Conservation (phyloP, 2,797 vertebrate genomes). For the Sciurus carolinensis region DNA sequence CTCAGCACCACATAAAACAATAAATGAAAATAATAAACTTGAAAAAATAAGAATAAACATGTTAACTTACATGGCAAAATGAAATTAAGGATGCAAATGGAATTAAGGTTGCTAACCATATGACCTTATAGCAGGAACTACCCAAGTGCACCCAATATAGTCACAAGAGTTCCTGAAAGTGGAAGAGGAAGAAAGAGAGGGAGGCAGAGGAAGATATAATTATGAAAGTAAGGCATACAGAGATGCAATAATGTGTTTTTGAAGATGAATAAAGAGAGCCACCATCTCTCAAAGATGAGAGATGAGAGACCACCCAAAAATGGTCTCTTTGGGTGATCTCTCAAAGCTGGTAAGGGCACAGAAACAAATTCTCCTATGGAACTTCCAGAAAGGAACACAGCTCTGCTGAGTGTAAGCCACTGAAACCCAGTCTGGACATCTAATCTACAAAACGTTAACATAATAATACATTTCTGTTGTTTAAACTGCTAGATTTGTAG, state of each 20-base stretch:
- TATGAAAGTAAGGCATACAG: not conserved
- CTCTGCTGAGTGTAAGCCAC: not conserved
- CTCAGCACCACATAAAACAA: too few species aligned
- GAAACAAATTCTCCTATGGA: not conserved
- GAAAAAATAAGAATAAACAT: too few species aligned
- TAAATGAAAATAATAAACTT: too few species aligned
- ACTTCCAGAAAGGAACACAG: not conserved
- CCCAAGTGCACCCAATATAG: not conserved
- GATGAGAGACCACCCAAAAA: not conserved
- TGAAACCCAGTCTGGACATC: not conserved
- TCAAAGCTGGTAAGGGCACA: not conserved
- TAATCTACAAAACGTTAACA: not conserved
- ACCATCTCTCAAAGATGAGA: not conserved
- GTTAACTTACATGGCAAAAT: not conserved
- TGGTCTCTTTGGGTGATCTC: not conserved
- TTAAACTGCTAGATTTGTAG: not conserved
- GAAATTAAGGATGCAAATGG: not conserved
- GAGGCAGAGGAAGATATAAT: not conserved
- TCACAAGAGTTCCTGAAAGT: constrained; percentile 20
- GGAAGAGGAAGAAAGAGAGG: not conserved
- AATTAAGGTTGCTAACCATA: not conserved
- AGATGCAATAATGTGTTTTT: not conserved
- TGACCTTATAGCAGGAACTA: not conserved
- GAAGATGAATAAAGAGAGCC: not conserved
- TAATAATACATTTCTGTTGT: not conserved